Conservation (phyloP, 2,888 invertebrate species). For the Tanytarsus gracilentus region DNA sequence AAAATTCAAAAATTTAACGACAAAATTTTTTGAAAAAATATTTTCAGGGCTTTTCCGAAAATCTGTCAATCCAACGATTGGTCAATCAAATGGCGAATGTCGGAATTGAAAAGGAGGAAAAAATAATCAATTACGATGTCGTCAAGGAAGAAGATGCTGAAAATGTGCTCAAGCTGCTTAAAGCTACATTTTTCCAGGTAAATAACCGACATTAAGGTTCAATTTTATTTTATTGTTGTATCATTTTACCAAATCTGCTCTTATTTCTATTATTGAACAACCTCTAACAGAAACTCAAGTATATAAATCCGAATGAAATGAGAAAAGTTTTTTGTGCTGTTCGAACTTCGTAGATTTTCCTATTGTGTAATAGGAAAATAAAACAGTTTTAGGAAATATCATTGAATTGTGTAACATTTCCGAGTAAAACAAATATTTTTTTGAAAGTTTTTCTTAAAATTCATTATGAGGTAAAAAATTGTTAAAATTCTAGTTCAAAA, state of each 20-base stretch:
- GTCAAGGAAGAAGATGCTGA: conserved; percentile 46
- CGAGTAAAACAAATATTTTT: no score
- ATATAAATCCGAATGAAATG: not conserved
- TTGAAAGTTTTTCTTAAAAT: no score
- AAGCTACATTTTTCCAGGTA: conserved; percentile 51
- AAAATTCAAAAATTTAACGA: not conserved
- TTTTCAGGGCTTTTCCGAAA: not conserved
- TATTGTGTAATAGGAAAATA: not conserved
- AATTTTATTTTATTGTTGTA: conserved; percentile 1
- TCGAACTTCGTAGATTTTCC: no score
- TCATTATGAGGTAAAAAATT: no score
- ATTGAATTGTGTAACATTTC: not conserved
- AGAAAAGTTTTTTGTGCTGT: not conserved
- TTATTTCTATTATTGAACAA: not conserved
- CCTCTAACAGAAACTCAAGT: not conserved
- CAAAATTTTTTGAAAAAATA: not conserved
- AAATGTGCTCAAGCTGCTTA: conserved; percentile 49
- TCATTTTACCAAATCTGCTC: not conserved
- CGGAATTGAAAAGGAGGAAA: conserved; percentile 31
- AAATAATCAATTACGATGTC: conserved; percentile 40
- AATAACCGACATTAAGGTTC: conserved; percentile 24
- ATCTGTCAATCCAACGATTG: not conserved
- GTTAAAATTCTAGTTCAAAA: no score
- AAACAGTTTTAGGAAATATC: not conserved
- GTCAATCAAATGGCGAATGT: conserved; percentile 7